These are phyloP conservation scores for Lates japonicus DNA, from an alignment of 2,797 vertebrate species.

Conservation along the genomic window DNA sequence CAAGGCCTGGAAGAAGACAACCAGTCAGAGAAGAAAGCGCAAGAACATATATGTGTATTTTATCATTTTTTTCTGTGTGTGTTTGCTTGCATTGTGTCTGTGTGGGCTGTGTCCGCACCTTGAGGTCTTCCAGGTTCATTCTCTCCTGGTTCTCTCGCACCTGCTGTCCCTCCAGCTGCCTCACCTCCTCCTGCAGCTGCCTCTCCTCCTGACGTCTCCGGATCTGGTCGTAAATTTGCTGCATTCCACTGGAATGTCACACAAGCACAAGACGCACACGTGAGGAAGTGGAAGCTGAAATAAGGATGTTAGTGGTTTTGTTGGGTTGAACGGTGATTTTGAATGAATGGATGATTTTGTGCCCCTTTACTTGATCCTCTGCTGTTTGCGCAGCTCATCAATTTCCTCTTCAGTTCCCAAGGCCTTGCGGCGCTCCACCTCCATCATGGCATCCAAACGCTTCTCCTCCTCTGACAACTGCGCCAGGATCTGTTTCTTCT, in stretches of 20 bases:
- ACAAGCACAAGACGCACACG: background rate
- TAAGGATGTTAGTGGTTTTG: background rate
- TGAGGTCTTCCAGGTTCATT: conserved; percentile 87
- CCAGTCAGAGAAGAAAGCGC: background rate
- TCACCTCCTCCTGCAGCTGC: conserved; percentile 81
- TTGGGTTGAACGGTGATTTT: too few relatives aligned
- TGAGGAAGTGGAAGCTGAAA: too few relatives aligned
- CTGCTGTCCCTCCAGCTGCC: conserved; percentile 87
- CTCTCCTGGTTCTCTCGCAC: conserved; percentile 83
- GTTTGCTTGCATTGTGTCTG: background rate
- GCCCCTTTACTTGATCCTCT: conserved; percentile 84
- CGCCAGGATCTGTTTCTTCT: conserved; percentile 86
- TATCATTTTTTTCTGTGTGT: background rate
- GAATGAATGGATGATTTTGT: background rate
- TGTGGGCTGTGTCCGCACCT: conserved; percentile 77
- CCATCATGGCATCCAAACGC: conserved; percentile 92
- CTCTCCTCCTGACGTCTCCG: conserved; percentile 83
- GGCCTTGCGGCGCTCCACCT: conserved; percentile 85
- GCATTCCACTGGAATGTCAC: conserved; percentile 83
- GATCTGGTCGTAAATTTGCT: conserved; percentile 89
- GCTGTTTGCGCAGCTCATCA: conserved; percentile 82
- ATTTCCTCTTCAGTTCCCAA: conserved; percentile 85
- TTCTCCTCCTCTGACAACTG: conserved; percentile 89
- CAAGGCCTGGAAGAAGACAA: conserved; percentile 81
- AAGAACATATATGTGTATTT: background rate